A percentile compares a stretch with the other conserved stretches of the same genome.
phyloP scores from a whole-genome alignment of 2,797 vertebrate genomes.

The Fringilla coelebs region DNA sequence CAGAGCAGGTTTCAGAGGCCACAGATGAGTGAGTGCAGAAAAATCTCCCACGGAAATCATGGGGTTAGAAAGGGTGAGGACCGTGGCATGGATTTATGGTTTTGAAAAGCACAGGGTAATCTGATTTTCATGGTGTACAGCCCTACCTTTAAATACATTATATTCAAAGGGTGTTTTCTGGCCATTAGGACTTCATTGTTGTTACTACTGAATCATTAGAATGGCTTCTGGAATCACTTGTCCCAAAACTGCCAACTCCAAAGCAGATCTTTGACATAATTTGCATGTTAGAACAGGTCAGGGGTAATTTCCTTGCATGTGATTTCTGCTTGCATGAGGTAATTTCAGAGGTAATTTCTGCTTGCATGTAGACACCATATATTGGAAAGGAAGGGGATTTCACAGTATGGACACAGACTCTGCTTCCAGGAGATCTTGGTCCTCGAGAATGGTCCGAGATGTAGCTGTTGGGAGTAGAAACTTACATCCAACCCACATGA shows the following conservation, averaged over 20 bases:
- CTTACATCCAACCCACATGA: rapidly evolving
- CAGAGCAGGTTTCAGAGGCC: not conserved
- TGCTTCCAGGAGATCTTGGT: not conserved
- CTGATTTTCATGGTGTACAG: not conserved
- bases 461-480: not conserved
- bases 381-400: not conserved
- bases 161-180: not conserved
- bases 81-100: not conserved
- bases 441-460: not conserved
- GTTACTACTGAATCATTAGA: not conserved
- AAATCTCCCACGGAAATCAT: not conserved
- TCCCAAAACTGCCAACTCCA: not conserved
- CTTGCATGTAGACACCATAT: not conserved
- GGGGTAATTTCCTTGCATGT: not conserved
- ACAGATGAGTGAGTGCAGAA: not conserved
- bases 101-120: not conserved
- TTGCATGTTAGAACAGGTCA: not conserved
- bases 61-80: not conserved
- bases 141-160: not conserved
- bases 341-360: not conserved
- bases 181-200: not conserved
- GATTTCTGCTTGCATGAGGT: too few relatives aligned
- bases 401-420: not conserved
- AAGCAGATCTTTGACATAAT: not conserved
- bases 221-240: not conserved